Conservation (phyloP, 2,113 vertebrate genomes). For the Colaptes auratus region DNA sequence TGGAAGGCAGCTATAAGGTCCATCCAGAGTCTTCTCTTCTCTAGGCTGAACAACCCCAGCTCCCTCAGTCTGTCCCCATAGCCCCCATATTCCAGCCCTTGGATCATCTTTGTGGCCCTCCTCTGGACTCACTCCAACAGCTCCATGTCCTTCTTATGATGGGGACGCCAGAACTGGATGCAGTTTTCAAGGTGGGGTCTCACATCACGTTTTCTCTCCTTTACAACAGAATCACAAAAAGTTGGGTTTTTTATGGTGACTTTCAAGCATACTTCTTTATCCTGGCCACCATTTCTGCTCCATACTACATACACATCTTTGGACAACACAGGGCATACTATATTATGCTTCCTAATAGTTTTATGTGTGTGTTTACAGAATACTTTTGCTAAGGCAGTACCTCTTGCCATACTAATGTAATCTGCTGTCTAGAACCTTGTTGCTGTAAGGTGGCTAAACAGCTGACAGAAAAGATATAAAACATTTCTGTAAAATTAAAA, state of each 20-base stretch:
- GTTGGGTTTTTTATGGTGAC: neutral
- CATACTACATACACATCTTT: neutral
- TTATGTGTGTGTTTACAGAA: neutral
- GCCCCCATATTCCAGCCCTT: too few species aligned
- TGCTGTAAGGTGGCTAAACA: neutral
- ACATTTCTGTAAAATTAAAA: conserved; percentile 1
- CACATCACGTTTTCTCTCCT: neutral
- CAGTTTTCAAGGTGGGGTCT: too few species aligned
- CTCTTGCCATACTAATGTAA: neutral
- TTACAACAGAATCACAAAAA: neutral
- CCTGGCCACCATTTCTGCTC: neutral
- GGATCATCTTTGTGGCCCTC: too few species aligned
- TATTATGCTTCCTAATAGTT: neutral
- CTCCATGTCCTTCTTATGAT: too few species aligned
- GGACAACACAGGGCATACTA: neutral
- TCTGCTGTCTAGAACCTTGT: neutral
- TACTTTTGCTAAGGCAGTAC: neutral
- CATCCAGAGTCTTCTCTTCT: too few species aligned
- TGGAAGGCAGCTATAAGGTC: too few species aligned
- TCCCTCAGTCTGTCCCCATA: too few species aligned
- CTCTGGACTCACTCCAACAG: too few species aligned
- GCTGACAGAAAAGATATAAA: conserved; percentile 12
- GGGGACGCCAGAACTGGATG: too few species aligned
- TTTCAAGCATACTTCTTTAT: neutral
- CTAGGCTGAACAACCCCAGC: too few species aligned